These are phyloP conservation scores for Melikaiella ostensackeni DNA, from an alignment of 2,888 invertebrate species.

Conservation along the genomic window DNA sequence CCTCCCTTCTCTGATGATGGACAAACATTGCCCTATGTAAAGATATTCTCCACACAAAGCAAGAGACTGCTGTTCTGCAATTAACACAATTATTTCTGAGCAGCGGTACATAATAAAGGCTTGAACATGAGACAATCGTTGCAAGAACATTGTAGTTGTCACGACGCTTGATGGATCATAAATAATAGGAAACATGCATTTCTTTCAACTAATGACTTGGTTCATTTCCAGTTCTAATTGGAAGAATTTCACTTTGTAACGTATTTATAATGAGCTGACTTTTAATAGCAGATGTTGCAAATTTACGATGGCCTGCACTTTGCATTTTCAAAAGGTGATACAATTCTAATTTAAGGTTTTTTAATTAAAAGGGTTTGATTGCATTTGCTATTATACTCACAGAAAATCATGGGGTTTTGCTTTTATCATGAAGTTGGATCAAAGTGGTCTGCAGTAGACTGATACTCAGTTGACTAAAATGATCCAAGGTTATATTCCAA, in stretches of 20 bases:
- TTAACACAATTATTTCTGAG: constrained; percentile 34
- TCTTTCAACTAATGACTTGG: neutral
- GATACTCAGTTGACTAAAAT: no score
- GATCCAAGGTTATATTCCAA: no score
- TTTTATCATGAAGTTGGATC: no score
- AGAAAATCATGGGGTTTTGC: no score
- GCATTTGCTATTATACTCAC: no score
- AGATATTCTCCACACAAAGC: constrained; percentile 22
- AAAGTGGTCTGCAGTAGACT: no score
- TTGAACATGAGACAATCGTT: constrained; percentile 8
- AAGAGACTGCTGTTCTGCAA: neutral
- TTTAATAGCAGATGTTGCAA: neutral
- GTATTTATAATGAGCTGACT: neutral
- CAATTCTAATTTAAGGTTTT: no score
- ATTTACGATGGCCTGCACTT: neutral
- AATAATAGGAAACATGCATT: neutral
- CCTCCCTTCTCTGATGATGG: neutral
- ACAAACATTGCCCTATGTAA: constrained; percentile 16
- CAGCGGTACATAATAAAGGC: neutral
- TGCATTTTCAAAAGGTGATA: neutral
- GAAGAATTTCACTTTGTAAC: neutral
- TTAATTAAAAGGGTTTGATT: no score
- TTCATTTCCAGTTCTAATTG: neutral
- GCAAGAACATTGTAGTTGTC: neutral
- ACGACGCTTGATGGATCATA: neutral